Evolutionary conservation across 2,888 invertebrate genomes (phyloP), one percentile per base, ranked within the genome.

Genomic region (Linyphia triangularis): DNA sequence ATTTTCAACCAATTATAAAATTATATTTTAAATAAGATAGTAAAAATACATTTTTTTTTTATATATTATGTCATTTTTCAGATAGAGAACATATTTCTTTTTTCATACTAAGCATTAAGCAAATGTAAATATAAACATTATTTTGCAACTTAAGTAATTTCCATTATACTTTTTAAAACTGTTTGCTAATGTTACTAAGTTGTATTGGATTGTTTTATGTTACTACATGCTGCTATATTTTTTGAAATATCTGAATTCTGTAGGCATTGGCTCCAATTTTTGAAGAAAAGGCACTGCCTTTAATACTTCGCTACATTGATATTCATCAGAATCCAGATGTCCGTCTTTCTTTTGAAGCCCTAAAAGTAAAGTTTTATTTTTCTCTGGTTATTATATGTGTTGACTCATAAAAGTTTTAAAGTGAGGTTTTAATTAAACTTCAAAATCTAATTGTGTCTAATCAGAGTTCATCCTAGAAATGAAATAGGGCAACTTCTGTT

Each of bases 331-430:
- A 97, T 0, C 95, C 95, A 79, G 98, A 99, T 93, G 97, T 98
- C 1, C 94, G 99, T 37, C 94, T 99, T 16, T 98, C 98, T 0
- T 99, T 99, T 93, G 99, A 99, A 92, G 98, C 98, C 0, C 94
- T 99, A 5, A 97, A 93, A 91, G 93, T 93, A 90, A 81, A 26
- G 28, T 6, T 28, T 16, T 57, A 16, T 28, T 51, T 73, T 51
- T 51, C 13, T 51, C 5, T 73, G 24, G 10, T 51, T 51, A 13
- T 73, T n/a, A 26, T 40, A 7, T 0, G 13, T 40, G 7, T 0
- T 40, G 13, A 40, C 40, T 40, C 40, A 40, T 40, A 40, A 40
- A 10, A 10, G 13, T 40, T 40, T 10, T 40, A 40, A 40, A 40
- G 13, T 10, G 9, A 10, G 40, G 13, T 40, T 40, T 40, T 40